Percentiles rank a stretch among this genome's conserved stretches.
Conservation (phyloP, 2,113 vertebrate genomes). For the Grus americana region DNA sequence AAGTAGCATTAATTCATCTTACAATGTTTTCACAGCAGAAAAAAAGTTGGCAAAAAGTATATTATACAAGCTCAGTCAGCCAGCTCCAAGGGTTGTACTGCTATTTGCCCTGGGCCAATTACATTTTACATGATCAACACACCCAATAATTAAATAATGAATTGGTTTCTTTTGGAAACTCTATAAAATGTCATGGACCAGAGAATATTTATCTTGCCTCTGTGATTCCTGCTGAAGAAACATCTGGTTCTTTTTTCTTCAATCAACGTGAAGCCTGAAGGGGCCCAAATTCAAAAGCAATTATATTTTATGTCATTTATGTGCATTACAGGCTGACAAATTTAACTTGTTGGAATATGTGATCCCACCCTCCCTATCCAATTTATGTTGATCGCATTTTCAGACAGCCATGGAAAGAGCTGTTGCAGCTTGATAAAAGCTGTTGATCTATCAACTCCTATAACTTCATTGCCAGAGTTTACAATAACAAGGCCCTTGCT, state of each 20-base stretch:
- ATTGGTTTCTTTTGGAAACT: constrained; percentile 74
- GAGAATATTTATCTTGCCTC: constrained; percentile 74
- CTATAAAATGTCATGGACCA: constrained; percentile 63
- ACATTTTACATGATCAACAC: constrained; percentile 71
- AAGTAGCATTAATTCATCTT: constrained; percentile 67
- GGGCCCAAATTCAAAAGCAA: constrained; percentile 75
- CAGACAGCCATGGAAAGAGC: constrained; percentile 70
- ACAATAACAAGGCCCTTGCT: constrained; percentile 63
- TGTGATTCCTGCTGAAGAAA: constrained; percentile 70
- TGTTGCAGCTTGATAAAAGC: constrained; percentile 75
- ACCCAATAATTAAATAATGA: constrained; percentile 77
- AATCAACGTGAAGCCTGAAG: constrained; percentile 76
- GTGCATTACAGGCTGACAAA: constrained; percentile 74
- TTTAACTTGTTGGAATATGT: constrained; percentile 77
- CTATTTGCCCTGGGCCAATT: constrained; percentile 72
- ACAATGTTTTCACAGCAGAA: constrained; percentile 59
- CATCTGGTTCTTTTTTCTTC: constrained; percentile 81
- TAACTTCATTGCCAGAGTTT: constrained; percentile 70
- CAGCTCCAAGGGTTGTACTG: constrained; percentile 53
- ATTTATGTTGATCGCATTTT: constrained; percentile 76
- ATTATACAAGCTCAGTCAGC: constrained; percentile 50
- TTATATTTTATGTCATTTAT: constrained; percentile 79
- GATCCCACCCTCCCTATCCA: constrained; percentile 71
- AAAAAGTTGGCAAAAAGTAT: constrained; percentile 60
- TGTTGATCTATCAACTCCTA: constrained; percentile 72